Conservation (phyloP, 2,888 invertebrate genomes). For the Cephonodes hylas region DNA sequence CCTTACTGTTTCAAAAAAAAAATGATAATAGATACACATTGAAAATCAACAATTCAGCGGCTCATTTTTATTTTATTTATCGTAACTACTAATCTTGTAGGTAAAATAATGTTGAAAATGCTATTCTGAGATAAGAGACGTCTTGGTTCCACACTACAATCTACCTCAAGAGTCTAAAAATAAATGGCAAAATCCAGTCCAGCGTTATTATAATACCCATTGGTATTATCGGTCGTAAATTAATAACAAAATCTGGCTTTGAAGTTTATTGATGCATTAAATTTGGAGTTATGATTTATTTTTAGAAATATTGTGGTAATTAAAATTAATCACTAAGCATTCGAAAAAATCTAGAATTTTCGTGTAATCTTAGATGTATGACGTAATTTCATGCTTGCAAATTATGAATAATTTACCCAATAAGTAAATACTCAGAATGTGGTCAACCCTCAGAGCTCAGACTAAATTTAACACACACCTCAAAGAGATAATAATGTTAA, state of each 20-base stretch:
- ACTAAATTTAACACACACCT: slow-evolving; percentile 49
- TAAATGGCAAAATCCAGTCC: background rate
- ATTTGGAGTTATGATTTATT: background rate
- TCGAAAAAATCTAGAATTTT: background rate
- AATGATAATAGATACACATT: too few relatives aligned
- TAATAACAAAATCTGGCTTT: background rate
- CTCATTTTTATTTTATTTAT: too few relatives aligned
- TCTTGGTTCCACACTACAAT: background rate
- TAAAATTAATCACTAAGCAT: background rate
- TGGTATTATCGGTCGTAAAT: background rate
- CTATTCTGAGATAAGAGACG: background rate
- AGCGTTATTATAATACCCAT: background rate
- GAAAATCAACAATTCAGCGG: too few relatives aligned
- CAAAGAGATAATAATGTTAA: slow-evolving; percentile 24
- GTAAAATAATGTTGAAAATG: background rate
- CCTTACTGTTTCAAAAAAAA: too few relatives aligned
- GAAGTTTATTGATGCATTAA: background rate
- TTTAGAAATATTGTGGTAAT: background rate
- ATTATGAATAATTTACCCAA: background rate
- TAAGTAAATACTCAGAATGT: background rate
- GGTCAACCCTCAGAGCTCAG: slow-evolving; percentile 38
- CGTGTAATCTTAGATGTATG: background rate
- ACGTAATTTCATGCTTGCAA: background rate
- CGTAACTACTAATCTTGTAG: background rate
- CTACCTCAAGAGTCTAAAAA: background rate